Percentiles rank a stretch among this genome's conserved stretches.
phyloP scores from a whole-genome alignment of 2,113 vertebrate species.

The Anthoscopus minutus region DNA sequence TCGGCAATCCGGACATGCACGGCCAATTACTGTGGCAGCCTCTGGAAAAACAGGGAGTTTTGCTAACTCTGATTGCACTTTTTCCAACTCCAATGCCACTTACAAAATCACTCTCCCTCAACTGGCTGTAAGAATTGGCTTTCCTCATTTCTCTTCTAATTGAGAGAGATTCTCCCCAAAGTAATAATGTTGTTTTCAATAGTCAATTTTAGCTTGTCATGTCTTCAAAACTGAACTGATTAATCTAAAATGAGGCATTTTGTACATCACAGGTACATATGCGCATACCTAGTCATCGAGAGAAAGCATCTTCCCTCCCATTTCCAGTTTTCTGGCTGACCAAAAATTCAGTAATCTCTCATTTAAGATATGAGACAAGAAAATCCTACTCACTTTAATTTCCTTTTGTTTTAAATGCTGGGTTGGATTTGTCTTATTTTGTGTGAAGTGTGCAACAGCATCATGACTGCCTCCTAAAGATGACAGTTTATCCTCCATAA shows the following conservation, averaged over 20 bases:
- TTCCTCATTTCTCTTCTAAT: background rate
- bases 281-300: rapidly evolving
- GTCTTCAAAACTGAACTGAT: slow-evolving; percentile 9
- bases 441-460: background rate
- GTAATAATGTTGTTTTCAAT: background rate
- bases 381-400: background rate
- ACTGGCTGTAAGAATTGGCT: background rate
- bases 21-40: background rate
- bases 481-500: background rate
- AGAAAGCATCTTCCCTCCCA: background rate
- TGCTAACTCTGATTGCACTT: background rate
- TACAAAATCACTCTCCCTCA: background rate
- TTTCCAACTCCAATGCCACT: background rate
- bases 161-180: background rate
- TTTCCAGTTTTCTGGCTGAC: background rate
- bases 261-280: background rate
- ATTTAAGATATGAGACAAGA: background rate
- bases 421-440: background rate
- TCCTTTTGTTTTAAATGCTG: background rate
- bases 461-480: background rate
- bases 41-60: background rate
- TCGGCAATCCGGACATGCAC: background rate
- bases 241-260: background rate
- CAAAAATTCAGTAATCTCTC: background rate
- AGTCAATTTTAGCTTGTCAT: background rate